Evolutionary conservation across 1,140 invertebrate species (phyloP).

Genomic region (Dryas iulia): DNA sequence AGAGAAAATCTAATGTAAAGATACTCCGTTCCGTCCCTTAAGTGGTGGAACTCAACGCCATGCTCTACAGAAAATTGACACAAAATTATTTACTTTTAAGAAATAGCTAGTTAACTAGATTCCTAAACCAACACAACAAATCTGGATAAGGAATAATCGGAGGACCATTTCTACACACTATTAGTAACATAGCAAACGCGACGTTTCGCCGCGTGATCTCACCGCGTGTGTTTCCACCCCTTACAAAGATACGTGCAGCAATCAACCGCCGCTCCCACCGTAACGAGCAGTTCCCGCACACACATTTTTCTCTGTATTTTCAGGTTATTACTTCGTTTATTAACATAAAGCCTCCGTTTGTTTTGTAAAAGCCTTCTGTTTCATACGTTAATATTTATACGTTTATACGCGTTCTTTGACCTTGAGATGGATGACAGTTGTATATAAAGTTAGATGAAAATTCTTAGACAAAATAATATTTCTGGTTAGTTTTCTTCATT

Average conservation of each 20-base stretch:
- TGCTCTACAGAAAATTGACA: too few relatives aligned
- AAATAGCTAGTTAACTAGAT: too few relatives aligned
- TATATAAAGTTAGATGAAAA: background rate
- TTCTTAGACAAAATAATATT: background rate
- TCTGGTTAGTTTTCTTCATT: background rate
- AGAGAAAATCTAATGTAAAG: too few relatives aligned
- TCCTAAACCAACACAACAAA: too few relatives aligned
- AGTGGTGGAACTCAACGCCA: too few relatives aligned
- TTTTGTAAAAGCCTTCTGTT: constrained; percentile 4
- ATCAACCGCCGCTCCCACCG: constrained; percentile 22
- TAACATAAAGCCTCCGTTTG: constrained; percentile 37
- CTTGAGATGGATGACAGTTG: background rate
- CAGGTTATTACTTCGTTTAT: constrained; percentile 41
- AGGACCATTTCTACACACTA: too few relatives aligned
- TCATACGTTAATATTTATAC: constrained; percentile 19
- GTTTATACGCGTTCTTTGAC: constrained; percentile 3
- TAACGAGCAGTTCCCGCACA: constrained; percentile 19
- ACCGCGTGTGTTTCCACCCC: background rate
- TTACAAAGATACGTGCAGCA: constrained; percentile 34
- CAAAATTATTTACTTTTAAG: too few relatives aligned
- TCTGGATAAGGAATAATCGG: too few relatives aligned
- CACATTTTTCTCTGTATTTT: constrained; percentile 39
- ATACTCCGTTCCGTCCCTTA: too few relatives aligned
- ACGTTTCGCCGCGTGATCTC: background rate
- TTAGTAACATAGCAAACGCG: background rate